Conservation (phyloP, 2,797 vertebrate genomes). For the Xiphorhynchus erythropygius region DNA sequence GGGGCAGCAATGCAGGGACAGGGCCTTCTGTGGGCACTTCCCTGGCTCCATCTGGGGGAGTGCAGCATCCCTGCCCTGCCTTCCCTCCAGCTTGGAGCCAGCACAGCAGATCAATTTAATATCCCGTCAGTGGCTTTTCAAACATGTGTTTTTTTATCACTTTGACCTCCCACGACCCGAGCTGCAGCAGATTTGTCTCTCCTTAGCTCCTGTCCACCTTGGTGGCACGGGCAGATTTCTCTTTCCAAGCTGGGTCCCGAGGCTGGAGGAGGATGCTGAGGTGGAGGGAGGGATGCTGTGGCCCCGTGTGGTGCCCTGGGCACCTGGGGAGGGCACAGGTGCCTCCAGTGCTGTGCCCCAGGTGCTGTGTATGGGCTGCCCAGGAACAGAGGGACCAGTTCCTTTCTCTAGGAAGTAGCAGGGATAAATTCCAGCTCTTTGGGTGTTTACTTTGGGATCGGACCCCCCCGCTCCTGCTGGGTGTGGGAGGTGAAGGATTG, state of each 20-base stretch:
- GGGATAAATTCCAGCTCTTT: background rate
- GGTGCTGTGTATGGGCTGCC: rapidly evolving
- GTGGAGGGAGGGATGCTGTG: background rate
- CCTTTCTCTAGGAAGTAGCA: background rate
- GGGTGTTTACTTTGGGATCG: rapidly evolving
- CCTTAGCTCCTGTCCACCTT: background rate
- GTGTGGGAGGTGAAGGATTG: background rate
- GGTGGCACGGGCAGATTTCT: background rate
- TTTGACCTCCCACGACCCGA: background rate
- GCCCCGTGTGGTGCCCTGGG: rapidly evolving
- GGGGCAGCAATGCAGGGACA: background rate
- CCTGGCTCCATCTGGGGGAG: background rate
- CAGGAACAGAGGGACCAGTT: rapidly evolving
- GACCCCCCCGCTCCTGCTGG: rapidly evolving
- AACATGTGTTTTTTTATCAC: background rate
- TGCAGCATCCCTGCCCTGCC: background rate
- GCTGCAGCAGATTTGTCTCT: constrained; percentile 7
- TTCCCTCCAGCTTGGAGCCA: background rate
- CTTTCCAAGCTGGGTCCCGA: background rate
- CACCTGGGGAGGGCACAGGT: rapidly evolving
- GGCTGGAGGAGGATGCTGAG: background rate
- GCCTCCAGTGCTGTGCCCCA: rapidly evolving
- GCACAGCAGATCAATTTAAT: background rate
- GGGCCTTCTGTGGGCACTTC: background rate
- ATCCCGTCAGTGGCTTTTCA: background rate